Conservation (phyloP, 2,888 invertebrate genomes). For the Xanthostigma xanthostigma region DNA sequence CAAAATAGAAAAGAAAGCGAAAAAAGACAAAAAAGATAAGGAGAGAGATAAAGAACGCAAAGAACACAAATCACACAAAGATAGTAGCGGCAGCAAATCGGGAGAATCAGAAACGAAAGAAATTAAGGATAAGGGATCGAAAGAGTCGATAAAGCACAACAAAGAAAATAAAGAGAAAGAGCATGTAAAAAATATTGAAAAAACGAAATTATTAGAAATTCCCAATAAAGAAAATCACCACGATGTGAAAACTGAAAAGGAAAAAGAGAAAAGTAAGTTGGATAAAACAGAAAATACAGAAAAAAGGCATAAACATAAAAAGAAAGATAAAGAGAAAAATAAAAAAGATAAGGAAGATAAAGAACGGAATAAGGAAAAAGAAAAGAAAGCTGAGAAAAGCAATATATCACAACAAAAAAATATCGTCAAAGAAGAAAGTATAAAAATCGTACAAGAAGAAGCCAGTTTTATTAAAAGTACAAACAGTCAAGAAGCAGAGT, state of each 20-base stretch:
- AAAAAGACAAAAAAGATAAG: constrained; percentile 46
- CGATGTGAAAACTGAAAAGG: constrained; percentile 19
- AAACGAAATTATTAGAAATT: constrained; percentile 23
- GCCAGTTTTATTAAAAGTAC: constrained; percentile 16
- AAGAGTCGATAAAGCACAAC: constrained; percentile 28
- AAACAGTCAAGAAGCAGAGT: constrained; percentile 17
- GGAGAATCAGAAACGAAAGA: constrained; percentile 13
- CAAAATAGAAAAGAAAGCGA: constrained; percentile 34
- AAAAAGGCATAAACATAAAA: constrained; percentile 36
- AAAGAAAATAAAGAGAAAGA: constrained; percentile 40
- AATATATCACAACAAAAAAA: constrained; percentile 11
- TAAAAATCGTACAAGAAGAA: constrained; percentile 19
- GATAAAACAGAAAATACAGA: constrained; percentile 22
- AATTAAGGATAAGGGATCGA: constrained; percentile 26
- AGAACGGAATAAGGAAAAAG: constrained; percentile 17
- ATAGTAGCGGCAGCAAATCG: constrained; percentile 17
- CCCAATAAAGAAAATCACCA: constrained; percentile 11
- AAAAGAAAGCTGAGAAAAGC: constrained; percentile 13
- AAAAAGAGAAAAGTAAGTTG: constrained; percentile 23
- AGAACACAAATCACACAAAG: constrained; percentile 23
- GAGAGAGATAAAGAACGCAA: constrained; percentile 44
- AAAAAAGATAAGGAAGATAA: constrained; percentile 42
- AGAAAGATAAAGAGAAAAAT: constrained; percentile 31
- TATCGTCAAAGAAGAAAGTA: constrained; percentile 19
- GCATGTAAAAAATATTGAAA: constrained; percentile 28